Evolutionary conservation across 2,888 invertebrate species (phyloP).

Genomic region (Mesopsocus fuscifrons): DNA sequence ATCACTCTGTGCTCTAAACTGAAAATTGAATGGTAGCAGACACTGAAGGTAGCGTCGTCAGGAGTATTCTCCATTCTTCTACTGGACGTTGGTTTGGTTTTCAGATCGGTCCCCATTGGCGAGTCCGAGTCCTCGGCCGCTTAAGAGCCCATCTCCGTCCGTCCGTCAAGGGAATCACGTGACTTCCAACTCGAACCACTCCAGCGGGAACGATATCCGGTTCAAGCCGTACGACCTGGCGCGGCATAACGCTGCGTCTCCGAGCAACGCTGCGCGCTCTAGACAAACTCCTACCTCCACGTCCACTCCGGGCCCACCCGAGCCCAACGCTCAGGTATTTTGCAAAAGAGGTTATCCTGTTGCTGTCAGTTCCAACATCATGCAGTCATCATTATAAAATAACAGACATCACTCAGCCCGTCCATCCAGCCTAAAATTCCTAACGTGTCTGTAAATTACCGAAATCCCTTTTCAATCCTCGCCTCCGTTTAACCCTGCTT

Average conservation of each 20-base stretch:
- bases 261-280: background rate
- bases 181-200: conserved; percentile 28
- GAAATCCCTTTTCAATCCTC: no score
- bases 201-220: conserved; percentile 29
- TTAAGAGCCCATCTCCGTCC: background rate
- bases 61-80: background rate
- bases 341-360: background rate
- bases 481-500: no score
- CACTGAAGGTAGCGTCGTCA: background rate
- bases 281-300: conserved; percentile 11
- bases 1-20: no score
- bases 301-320: conserved; percentile 12
- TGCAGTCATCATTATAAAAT: conserved; percentile 23
- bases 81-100: background rate
- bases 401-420: background rate
- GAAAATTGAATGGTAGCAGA: no score
- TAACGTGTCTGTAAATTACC: no score
- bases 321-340: conserved; percentile 10
- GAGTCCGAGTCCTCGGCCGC: conserved; percentile 26
- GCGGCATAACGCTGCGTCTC: background rate
- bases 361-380: conserved; percentile 2
- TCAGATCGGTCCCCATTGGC: conserved; percentile 12
- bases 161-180: conserved; percentile 25
- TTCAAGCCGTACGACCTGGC: conserved; percentile 37
- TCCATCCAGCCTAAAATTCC: no score